phyloP scores from a whole-genome alignment of 1,140 invertebrate species.

The Meloidogyne hapla region DNA sequence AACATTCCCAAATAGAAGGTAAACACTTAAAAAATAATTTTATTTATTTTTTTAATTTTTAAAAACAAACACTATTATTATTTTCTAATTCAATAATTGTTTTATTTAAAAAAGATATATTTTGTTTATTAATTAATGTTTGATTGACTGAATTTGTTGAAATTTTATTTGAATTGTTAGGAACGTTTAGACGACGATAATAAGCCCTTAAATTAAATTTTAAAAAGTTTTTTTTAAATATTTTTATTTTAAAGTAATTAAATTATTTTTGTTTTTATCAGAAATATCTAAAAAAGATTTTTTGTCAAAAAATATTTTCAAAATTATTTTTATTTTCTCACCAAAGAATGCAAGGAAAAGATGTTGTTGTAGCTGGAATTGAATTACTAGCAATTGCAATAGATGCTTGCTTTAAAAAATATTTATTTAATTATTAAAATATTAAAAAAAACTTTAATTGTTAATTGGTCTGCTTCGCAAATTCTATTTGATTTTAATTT shows the following conservation, averaged over 20 bases:
- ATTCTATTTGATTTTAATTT: slow-evolving; percentile 23
- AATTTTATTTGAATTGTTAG: slow-evolving; percentile 7
- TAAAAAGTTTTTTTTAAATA: neutral
- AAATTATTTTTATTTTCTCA: too few relatives aligned
- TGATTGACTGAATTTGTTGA: neutral
- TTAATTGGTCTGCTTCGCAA: slow-evolving; percentile 10
- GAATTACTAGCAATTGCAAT: slow-evolving; percentile 11
- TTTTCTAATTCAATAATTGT: neutral
- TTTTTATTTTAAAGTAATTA: too few relatives aligned
- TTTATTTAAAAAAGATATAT: neutral
- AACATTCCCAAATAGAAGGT: slow-evolving; percentile 46
- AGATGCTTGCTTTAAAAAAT: neutral
- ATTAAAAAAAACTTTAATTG: neutral
- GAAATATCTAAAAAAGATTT: too few relatives aligned
- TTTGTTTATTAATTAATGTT: neutral
- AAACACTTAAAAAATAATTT: slow-evolving; percentile 41
- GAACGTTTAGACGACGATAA: slow-evolving; percentile 22
- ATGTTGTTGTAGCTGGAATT: neutral
- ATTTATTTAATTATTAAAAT: neutral
- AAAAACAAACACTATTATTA: neutral
- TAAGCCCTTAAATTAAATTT: slow-evolving; percentile 18
- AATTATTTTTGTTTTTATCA: too few relatives aligned
- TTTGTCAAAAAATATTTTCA: too few relatives aligned
- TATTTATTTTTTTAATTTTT: neutral
- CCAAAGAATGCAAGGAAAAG: slow-evolving; percentile 27